Conservation (phyloP, 2,113 vertebrate species). For the Grantiella picta region DNA sequence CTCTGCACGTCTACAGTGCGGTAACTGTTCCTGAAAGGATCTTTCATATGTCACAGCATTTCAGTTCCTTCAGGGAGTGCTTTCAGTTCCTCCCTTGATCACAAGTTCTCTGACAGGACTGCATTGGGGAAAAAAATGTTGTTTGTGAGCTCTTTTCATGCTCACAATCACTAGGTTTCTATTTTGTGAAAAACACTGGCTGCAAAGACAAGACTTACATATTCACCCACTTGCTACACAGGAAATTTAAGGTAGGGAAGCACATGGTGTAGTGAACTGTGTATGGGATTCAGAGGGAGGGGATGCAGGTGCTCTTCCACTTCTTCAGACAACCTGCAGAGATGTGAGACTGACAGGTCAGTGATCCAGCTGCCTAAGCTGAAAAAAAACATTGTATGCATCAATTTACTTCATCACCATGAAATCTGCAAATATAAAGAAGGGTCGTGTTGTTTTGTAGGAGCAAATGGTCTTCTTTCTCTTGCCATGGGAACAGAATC, state of each 20-base stretch:
- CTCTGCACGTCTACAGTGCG: background rate
- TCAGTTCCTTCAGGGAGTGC: background rate
- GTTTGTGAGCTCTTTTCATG: background rate
- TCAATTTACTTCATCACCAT: background rate
- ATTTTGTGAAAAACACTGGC: background rate
- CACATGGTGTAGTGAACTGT: fast-evolving
- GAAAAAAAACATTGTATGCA: background rate
- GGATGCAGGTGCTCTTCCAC: background rate
- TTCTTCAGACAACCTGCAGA: background rate
- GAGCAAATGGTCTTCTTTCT: background rate
- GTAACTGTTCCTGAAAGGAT: background rate
- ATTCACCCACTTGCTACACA: background rate
- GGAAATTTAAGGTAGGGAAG: background rate
- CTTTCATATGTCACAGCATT: background rate
- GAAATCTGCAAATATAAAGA: background rate
- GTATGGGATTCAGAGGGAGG: background rate
- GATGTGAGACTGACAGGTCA: background rate
- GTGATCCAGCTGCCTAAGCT: background rate
- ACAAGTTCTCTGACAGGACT: background rate
- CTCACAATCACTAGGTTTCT: background rate
- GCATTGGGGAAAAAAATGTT: background rate
- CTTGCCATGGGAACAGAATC: background rate
- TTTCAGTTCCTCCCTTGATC: slow-evolving; percentile 7
- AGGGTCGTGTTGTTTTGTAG: background rate
- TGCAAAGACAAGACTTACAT: background rate